These are phyloP conservation scores for Leptopterna dolabrata DNA, from an alignment of 2,888 invertebrate genomes.

Conservation along the genomic window DNA sequence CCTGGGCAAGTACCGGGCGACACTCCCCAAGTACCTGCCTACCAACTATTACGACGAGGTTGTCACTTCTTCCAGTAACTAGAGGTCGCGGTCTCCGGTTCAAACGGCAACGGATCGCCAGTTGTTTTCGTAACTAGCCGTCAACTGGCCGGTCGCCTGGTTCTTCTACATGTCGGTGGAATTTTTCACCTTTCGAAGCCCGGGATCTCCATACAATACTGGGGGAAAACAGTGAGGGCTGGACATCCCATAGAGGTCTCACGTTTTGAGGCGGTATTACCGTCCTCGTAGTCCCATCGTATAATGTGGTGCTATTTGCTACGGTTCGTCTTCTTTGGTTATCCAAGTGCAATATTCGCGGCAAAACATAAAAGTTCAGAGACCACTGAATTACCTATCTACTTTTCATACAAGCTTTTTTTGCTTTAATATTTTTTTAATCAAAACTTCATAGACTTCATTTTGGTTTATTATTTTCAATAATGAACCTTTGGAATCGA, in stretches of 20 bases:
- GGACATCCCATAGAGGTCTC: background rate
- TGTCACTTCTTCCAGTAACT: conserved; percentile 15
- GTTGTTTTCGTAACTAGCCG: conserved; percentile 25
- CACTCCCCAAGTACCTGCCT: background rate
- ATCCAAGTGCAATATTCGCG: too few relatives aligned
- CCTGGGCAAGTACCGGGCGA: background rate
- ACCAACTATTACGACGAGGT: conserved; percentile 14
- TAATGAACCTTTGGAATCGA: too few relatives aligned
- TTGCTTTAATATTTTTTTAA: too few relatives aligned
- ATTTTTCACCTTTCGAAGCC: background rate
- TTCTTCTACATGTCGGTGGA: conserved; percentile 3
- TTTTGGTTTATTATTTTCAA: too few relatives aligned
- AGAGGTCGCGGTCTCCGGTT: background rate
- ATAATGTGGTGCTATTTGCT: background rate
- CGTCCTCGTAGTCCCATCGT: background rate
- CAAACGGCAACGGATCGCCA: background rate
- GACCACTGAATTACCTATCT: too few relatives aligned
- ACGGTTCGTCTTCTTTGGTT: background rate
- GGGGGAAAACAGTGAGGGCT: background rate
- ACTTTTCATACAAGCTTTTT: too few relatives aligned
- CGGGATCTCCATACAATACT: conserved; percentile 8
- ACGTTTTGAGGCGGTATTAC: background rate
- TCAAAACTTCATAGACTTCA: too few relatives aligned
- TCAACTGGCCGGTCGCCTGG: background rate
- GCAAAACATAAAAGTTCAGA: too few relatives aligned